phyloP scores from a whole-genome alignment of 1,140 invertebrate species.

The Dinothrombium tinctorium region DNA sequence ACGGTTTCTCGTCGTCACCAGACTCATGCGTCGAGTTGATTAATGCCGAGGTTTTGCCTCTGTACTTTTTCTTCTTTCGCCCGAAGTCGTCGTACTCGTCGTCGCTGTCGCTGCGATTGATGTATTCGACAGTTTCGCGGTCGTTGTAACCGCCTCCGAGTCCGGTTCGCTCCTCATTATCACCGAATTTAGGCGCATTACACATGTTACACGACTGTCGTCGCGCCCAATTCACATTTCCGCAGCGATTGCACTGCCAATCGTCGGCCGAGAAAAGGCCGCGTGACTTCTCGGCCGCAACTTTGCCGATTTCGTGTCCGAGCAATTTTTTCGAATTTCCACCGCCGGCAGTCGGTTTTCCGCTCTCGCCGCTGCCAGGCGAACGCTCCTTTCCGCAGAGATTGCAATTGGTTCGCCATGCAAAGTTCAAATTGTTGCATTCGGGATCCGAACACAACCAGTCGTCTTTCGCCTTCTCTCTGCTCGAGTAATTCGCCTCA shows the following conservation, averaged over 20 bases:
- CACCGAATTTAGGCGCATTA: conserved; percentile 87
- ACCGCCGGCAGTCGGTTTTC: conserved; percentile 28
- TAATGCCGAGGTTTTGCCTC: too few relatives aligned
- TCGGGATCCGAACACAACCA: conserved; percentile 25
- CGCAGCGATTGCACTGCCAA: conserved; percentile 93
- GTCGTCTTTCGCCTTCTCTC: conserved; percentile 24
- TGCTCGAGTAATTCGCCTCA: too few relatives aligned
- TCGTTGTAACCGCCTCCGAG: conserved; percentile 52
- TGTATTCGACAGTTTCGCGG: conserved; percentile 72
- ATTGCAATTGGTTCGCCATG: conserved; percentile 63
- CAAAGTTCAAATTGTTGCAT: conserved; percentile 86
- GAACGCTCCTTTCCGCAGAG: conserved; percentile 47
- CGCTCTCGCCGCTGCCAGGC: conserved; percentile 33
- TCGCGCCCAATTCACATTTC: conserved; percentile 97
- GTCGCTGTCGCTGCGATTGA: conserved; percentile 53
- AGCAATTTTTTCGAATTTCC: conserved; percentile 40
- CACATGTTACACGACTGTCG: conserved; percentile 93
- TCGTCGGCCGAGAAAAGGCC: conserved; percentile 92
- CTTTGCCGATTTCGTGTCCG: conserved; percentile 90
- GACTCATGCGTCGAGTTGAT: too few relatives aligned
- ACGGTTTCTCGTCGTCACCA: too few relatives aligned
- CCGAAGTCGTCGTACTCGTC: conserved; percentile 68
- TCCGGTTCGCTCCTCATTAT: conserved; percentile 44
- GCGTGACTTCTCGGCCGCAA: conserved; percentile 87
- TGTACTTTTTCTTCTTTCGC: conserved; percentile 12